Conservation (phyloP, 2,797 vertebrate genomes). For the Pyrocephalus nanus region DNA sequence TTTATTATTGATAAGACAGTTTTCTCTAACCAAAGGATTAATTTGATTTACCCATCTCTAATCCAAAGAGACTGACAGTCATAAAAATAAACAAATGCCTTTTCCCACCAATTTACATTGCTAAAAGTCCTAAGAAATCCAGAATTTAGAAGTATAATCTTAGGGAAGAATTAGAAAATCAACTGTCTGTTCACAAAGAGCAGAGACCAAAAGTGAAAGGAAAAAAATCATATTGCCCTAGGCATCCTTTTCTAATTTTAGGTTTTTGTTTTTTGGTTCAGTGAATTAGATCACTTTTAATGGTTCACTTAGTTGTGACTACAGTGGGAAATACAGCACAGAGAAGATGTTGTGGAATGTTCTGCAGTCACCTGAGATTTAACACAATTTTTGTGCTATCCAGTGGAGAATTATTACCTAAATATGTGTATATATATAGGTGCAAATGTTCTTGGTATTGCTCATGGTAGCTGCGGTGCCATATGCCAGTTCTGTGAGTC, state of each 20-base stretch:
- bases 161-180: not conserved
- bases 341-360: not conserved
- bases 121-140: not conserved
- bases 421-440: rapidly evolving
- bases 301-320: slow-evolving; percentile 10
- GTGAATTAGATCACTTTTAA: slow-evolving; percentile 23
- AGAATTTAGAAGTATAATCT: not conserved
- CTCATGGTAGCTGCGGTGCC: not conserved
- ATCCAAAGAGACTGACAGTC: not conserved
- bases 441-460: not conserved
- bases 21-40: not conserved
- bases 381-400: not conserved
- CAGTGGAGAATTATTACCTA: not conserved
- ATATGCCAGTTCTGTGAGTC: not conserved
- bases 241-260: slow-evolving; percentile 45
- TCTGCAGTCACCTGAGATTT: not conserved
- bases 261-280: slow-evolving; percentile 18
- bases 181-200: not conserved
- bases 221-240: not conserved
- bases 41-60: not conserved
- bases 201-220: not conserved
- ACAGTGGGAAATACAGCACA: not conserved
- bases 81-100: slow-evolving; percentile 17
- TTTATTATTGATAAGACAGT: not conserved
- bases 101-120: not conserved